A percentile compares a stretch with the other conserved stretches of the same genome.
Evolutionary conservation across 2,113 vertebrate species (phyloP).

Genomic region (Camarhynchus parvulus): DNA sequence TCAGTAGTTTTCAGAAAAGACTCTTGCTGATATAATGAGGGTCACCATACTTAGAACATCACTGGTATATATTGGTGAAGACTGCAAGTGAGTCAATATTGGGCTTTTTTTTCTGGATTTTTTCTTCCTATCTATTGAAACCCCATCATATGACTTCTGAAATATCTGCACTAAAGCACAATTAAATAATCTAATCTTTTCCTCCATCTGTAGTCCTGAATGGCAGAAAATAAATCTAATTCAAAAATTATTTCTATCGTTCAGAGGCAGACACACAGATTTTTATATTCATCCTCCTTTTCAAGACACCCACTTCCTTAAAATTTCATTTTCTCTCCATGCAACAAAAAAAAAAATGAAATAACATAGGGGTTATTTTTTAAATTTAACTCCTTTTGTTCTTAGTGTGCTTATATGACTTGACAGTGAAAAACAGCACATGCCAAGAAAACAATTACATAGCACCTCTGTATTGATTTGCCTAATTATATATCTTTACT

Average conservation of each 20-base stretch:
- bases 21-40: background rate
- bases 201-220: conserved; percentile 5
- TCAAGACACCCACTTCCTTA: conserved; percentile 43
- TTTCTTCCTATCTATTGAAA: background rate
- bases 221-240: conserved; percentile 46
- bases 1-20: background rate
- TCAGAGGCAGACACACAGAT: background rate
- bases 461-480: background rate
- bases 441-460: background rate
- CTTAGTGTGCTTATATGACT: background rate
- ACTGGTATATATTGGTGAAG: background rate
- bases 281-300: conserved; percentile 30
- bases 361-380: background rate
- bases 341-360: conserved; percentile 44
- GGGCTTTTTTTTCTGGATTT: background rate
- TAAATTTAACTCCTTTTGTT: background rate
- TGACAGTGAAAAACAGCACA: conserved; percentile 13
- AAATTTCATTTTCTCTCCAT: conserved; percentile 47
- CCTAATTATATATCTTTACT: background rate
- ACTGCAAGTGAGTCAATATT: background rate
- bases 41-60: background rate
- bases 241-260: background rate
- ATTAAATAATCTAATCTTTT: conserved; percentile 21
- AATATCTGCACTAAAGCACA: conserved; percentile 16
- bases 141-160: background rate